Evolutionary conservation across 2,113 vertebrate species (phyloP).

Genomic region (Cariama cristata): DNA sequence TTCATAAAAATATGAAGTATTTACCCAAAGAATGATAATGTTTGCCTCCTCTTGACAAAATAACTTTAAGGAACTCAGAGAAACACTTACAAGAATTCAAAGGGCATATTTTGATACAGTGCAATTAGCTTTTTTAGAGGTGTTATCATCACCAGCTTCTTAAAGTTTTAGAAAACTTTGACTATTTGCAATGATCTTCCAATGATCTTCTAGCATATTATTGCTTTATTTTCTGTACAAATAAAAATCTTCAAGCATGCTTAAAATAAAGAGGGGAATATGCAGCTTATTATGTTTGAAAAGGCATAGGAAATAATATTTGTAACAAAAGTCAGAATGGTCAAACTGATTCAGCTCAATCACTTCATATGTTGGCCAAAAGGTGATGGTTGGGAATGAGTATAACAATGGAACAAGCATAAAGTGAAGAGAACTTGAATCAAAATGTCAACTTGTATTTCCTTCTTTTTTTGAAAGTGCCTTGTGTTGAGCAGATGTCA

Average conservation of each 20-base stretch:
- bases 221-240: background rate
- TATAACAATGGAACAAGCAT: background rate
- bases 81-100: background rate
- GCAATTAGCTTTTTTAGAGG: background rate
- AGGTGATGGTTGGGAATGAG: background rate
- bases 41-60: conserved; percentile 4
- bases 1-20: conserved; percentile 7
- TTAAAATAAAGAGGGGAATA: background rate
- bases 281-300: background rate
- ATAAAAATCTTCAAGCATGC: background rate
- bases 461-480: background rate
- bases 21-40: background rate
- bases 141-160: background rate
- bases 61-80: background rate
- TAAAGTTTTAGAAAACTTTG: background rate
- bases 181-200: background rate
- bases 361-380: background rate
- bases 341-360: background rate
- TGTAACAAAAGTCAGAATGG: background rate
- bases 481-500: background rate
- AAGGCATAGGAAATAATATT: background rate
- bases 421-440: background rate
- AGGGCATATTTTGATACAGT: background rate
- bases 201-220: background rate
- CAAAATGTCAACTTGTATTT: background rate